Base-by-base conservation (phyloP, 2,797 vertebrate species). In the Poecilia velifera region DNA sequence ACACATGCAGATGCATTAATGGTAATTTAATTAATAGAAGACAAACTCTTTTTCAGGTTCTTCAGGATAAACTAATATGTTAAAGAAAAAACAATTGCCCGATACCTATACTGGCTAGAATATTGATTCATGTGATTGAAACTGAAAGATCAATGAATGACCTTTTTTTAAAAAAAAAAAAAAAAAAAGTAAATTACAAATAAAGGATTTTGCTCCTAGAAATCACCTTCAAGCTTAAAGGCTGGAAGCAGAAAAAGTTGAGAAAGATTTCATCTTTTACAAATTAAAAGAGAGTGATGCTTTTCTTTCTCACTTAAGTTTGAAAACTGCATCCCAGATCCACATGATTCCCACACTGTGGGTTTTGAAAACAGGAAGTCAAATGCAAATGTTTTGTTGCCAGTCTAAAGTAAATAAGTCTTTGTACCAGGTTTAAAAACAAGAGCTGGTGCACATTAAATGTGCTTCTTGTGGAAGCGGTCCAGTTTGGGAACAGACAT, bases 401-500 rank as follows among this genome's bases (percentile, higher is more conserved):
- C 49, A 82, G 71, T 62, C 47, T 51, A 22, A 73, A 53, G 14
- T 46, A 25, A 34, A 25, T 51, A 59, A 28, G 68, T 45, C 2
- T 71, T 25, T 71, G 22, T 71, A 45, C 4, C 25, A 71, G 68
- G 28, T 43, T n/a, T 71, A 28, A 45, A 45, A 71, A n/a, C 12
- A 45, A 71, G 39, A 22, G 41, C 41, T 64, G 74, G 43, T 12
- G 49, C 22, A 20, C 34, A 73, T 64, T 76, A 85, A 83, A 83
- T 78, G 13, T 75, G 9, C 25, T 74, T 80, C 84, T 82, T 46
- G 46, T 10, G 3, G 74, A 89, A 89, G 86, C 77, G 79, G 53
- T n/a, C 46, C 22, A 39, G 57, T 80, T 45, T 76, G 70, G 82
- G 55, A 87, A 86, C 41, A 85, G 45, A 84, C 78, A 77, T 79